Percentiles rank a stretch among this genome's conserved stretches.
Evolutionary conservation across 2,113 vertebrate species (phyloP).

Genomic region (Barnardius zonarius): DNA sequence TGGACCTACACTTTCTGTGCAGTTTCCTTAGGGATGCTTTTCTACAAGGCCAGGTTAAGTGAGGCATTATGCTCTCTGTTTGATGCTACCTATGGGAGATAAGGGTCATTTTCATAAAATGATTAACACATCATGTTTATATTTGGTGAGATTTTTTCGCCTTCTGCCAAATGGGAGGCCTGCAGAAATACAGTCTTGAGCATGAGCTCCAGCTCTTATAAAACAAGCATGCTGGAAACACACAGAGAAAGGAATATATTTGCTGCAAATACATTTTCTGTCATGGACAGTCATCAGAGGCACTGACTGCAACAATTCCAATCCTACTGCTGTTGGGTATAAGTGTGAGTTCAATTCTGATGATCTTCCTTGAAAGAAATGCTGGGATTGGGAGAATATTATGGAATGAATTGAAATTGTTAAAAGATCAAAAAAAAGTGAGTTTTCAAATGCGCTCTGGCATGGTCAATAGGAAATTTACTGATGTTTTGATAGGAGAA

Average conservation of each 20-base stretch:
- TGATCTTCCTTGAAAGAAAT: not conserved
- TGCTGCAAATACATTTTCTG: not conserved
- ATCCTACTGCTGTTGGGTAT: not conserved
- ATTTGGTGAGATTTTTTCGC: accelerated
- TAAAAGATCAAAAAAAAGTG: not conserved
- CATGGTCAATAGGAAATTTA: not conserved
- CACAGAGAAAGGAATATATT: not conserved
- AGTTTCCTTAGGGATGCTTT: not conserved
- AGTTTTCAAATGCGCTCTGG: not conserved
- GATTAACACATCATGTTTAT: not conserved
- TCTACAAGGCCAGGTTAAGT: not conserved
- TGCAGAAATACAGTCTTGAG: not conserved
- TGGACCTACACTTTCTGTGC: not conserved
- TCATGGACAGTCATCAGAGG: not conserved
- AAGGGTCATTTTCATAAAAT: not conserved
- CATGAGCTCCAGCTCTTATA: not conserved
- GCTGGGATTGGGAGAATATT: not conserved
- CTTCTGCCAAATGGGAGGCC: not conserved
- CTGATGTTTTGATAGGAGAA: not conserved
- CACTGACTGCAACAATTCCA: not conserved
- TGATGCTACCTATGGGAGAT: not conserved
- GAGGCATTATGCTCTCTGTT: not conserved
- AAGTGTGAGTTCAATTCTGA: not conserved
- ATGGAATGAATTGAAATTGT: not conserved
- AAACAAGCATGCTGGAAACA: not conserved